phyloP scores from a whole-genome alignment of 2,888 invertebrate genomes.

The Meiosimyza decipiens region DNA sequence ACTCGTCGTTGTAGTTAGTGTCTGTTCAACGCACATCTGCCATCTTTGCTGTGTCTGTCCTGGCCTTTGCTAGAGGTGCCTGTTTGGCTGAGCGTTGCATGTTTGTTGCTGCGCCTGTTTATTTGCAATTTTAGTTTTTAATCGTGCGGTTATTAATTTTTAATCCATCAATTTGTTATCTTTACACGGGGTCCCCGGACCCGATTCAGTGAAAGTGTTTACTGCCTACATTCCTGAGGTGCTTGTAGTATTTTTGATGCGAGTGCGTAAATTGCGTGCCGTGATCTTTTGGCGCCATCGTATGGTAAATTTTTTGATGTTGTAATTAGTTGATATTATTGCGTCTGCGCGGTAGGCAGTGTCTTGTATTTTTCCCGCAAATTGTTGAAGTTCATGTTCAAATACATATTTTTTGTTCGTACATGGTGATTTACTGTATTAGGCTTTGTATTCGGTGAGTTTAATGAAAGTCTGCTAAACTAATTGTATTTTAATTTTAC shows the following conservation, averaged over 20 bases:
- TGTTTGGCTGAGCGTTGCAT: neutral
- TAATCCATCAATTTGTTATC: too few species aligned
- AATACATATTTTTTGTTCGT: neutral
- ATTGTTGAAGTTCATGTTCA: neutral
- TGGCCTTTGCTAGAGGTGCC: too few species aligned
- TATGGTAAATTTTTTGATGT: neutral
- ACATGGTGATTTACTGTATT: too few species aligned
- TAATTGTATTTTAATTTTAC: too few species aligned
- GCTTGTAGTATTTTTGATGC: neutral
- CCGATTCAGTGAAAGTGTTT: conserved; percentile 31
- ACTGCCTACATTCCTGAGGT: neutral
- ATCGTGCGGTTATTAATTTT: too few species aligned
- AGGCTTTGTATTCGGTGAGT: too few species aligned
- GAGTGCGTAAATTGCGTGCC: too few species aligned
- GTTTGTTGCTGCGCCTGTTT: neutral
- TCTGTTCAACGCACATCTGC: too few species aligned
- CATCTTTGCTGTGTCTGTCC: neutral
- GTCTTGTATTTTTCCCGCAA: neutral
- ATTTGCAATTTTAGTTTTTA: too few species aligned
- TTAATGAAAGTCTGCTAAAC: too few species aligned
- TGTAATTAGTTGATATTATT: conserved; percentile 17
- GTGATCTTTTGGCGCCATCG: conserved; percentile 12
- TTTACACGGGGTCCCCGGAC: too few species aligned
- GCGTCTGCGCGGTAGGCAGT: neutral
- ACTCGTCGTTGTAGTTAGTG: too few species aligned